Evolutionary conservation across 2,888 invertebrate genomes (phyloP).

Genomic region (Atherix ibis): DNA sequence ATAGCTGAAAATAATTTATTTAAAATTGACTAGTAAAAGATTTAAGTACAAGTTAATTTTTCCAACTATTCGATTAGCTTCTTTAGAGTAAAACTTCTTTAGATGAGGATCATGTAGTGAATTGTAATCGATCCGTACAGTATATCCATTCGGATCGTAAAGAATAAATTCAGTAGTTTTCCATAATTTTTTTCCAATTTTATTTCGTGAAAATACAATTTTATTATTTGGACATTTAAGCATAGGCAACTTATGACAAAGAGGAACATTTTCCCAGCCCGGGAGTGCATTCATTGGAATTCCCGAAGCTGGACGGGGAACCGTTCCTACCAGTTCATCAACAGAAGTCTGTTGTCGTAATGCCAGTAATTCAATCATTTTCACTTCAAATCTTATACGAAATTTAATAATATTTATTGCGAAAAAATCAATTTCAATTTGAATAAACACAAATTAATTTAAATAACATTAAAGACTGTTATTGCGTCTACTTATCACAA

Average conservation of each 20-base stretch:
- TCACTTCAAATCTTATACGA: constrained; percentile 1
- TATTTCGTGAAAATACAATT: constrained; percentile 28
- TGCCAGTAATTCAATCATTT: constrained; percentile 25
- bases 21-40: too few species aligned
- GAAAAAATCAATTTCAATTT: constrained; percentile 4
- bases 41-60: too few species aligned
- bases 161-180: constrained; percentile 4
- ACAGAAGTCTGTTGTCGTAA: constrained; percentile 16
- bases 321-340: constrained; percentile 6
- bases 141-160: constrained; percentile 22
- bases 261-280: constrained; percentile 28
- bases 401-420: not conserved
- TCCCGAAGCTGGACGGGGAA: constrained; percentile 14
- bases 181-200: constrained; percentile 23
- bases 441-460: constrained; percentile 2
- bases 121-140: constrained; percentile 35
- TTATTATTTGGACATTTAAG: constrained; percentile 28
- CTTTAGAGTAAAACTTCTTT: constrained; percentile 35
- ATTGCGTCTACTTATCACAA: too few species aligned
- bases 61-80: constrained; percentile 25
- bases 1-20: constrained; percentile 29
- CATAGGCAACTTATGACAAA: constrained; percentile 29
- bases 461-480: too few species aligned
- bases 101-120: constrained; percentile 43
- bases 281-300: constrained; percentile 29